These are phyloP conservation scores for Pelvicachromis taeniatus DNA, from an alignment of 2,113 vertebrate genomes.

Conservation along the genomic window DNA sequence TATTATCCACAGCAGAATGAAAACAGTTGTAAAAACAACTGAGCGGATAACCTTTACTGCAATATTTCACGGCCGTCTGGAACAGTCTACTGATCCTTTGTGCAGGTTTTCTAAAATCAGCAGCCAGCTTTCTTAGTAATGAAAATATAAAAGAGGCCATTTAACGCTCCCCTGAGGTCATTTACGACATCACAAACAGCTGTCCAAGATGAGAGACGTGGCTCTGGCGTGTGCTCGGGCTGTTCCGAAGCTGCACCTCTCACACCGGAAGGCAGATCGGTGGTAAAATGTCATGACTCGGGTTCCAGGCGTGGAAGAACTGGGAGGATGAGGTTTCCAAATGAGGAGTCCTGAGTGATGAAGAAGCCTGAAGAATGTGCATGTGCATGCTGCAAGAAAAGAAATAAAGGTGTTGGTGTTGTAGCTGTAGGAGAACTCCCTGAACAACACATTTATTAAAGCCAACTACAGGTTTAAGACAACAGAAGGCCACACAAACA, in stretches of 20 bases:
- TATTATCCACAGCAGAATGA: not conserved
- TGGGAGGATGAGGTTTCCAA: conserved; percentile 97
- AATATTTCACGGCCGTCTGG: not conserved
- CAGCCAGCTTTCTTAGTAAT: not conserved
- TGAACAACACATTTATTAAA: not conserved
- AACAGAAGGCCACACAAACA: not conserved
- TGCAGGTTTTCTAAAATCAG: not conserved
- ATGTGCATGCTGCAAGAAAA: conserved; percentile 83
- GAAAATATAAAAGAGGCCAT: conserved; percentile 1
- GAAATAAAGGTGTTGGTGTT: not conserved
- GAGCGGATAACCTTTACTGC: not conserved
- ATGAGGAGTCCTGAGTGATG: conserved; percentile 97
- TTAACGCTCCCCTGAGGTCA: not conserved
- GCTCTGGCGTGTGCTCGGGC: not conserved
- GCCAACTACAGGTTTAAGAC: not conserved
- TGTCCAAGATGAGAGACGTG: not conserved
- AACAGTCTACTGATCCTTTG: not conserved
- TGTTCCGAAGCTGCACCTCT: not conserved
- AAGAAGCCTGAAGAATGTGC: conserved; percentile 95
- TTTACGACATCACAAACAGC: not conserved
- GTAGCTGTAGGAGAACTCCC: not conserved
- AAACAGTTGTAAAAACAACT: not conserved
- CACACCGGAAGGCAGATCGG: not conserved
- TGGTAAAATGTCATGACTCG: conserved; percentile 73
- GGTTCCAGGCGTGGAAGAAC: conserved; percentile 89